Conservation (phyloP, 2,113 vertebrate genomes). For the Odocoileus virginianus region DNA sequence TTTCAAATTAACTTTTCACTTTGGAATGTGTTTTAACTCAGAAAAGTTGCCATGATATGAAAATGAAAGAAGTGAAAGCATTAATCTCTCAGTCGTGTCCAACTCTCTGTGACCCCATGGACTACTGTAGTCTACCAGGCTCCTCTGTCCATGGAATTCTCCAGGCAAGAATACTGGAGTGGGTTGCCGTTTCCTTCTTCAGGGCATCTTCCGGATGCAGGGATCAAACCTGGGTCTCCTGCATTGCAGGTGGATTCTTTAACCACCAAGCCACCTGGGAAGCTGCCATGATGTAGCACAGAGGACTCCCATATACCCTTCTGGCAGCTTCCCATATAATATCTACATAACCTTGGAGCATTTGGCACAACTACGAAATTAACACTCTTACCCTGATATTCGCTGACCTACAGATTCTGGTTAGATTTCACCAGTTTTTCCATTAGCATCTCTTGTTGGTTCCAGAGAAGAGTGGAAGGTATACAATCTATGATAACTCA, state of each 20-base stretch:
- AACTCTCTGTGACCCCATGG: not conserved
- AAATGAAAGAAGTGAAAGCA: not conserved
- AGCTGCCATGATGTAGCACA: accelerated
- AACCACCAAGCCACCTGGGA: not conserved
- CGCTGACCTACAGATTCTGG: not conserved
- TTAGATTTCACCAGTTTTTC: not conserved
- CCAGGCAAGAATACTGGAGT: not conserved
- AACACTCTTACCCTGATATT: not conserved
- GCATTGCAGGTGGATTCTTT: not conserved
- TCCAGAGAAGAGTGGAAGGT: not conserved
- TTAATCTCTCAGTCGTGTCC: not conserved
- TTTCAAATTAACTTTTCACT: not conserved
- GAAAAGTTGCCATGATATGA: not conserved
- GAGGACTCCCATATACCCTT: accelerated
- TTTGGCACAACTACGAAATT: not conserved
- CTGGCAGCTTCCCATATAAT: not conserved
- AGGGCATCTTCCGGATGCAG: not conserved
- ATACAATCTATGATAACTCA: not conserved
- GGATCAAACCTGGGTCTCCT: not conserved
- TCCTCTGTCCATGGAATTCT: not conserved
- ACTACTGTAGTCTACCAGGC: not conserved
- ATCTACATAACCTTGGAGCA: not conserved
- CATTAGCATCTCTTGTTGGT: not conserved
- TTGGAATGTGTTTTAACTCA: not conserved
- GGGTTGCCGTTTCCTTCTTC: not conserved